Percentiles rank a stretch among this genome's conserved stretches.
phyloP scores from a whole-genome alignment of 2,797 vertebrate genomes.

The Arremon aurantiirostris region DNA sequence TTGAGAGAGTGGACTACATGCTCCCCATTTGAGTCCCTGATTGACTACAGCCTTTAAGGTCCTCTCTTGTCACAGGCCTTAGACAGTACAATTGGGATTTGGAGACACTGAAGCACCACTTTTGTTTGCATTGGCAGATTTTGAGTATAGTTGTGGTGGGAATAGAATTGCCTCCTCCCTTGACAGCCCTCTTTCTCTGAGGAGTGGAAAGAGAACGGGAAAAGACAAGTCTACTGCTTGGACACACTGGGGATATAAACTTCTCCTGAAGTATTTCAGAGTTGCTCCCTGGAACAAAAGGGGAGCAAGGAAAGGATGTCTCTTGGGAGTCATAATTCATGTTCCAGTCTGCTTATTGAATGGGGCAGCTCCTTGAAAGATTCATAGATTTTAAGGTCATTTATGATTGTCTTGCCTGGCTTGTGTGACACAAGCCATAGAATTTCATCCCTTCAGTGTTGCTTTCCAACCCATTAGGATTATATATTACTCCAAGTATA shows the following conservation, averaged over 20 bases:
- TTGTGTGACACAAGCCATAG: constrained; percentile 43
- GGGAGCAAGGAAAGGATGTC: constrained; percentile 5
- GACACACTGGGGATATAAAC: background rate
- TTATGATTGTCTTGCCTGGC: constrained; percentile 54
- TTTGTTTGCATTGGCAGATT: background rate
- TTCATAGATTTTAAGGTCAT: constrained; percentile 56
- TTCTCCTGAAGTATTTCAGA: constrained; percentile 14
- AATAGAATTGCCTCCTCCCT: background rate
- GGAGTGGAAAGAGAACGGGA: background rate
- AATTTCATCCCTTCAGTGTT: constrained; percentile 40
- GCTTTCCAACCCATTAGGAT: constrained; percentile 23
- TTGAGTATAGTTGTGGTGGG: background rate
- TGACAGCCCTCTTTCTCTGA: background rate
- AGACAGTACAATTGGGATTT: background rate
- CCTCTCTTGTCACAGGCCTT: background rate
- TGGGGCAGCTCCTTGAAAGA: constrained; percentile 50
- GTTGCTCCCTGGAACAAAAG: constrained; percentile 2
- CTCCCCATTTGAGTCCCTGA: background rate
- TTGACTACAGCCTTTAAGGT: background rate
- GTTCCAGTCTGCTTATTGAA: constrained; percentile 37
- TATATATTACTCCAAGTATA: constrained; percentile 29
- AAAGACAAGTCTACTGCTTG: background rate
- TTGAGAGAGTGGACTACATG: background rate
- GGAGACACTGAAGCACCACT: background rate
- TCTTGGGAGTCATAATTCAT: constrained; percentile 10